Conservation (phyloP, 1,140 invertebrate genomes). For the Platyura marginata region DNA sequence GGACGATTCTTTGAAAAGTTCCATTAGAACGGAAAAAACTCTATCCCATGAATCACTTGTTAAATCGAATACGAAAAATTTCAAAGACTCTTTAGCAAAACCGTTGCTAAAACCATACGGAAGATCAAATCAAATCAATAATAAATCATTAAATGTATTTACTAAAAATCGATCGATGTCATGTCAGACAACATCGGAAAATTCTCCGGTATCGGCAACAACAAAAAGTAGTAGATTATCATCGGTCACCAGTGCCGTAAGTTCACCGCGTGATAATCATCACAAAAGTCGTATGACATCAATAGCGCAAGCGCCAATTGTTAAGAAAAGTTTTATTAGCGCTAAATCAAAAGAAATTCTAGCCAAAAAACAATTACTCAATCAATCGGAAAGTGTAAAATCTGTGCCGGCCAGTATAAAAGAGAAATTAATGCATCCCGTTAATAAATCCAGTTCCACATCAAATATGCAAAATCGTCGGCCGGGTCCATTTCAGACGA, state of each 20-base stretch:
- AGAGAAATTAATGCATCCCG: neutral
- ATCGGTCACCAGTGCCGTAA: slow-evolving; percentile 15
- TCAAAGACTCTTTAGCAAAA: neutral
- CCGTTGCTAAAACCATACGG: neutral
- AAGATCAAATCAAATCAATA: neutral
- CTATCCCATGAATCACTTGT: slow-evolving; percentile 20
- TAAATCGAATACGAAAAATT: no score
- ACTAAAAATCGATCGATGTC: slow-evolving; percentile 4
- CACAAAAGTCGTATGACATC: slow-evolving; percentile 15
- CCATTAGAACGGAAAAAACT: slow-evolving; percentile 23
- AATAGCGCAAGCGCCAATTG: slow-evolving; percentile 4
- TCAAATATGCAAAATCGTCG: neutral
- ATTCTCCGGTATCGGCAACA: slow-evolving; percentile 12
- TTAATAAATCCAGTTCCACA: slow-evolving; percentile 2
- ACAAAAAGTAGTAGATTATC: slow-evolving; percentile 19
- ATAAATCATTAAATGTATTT: neutral
- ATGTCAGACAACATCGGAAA: neutral
- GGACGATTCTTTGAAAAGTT: slow-evolving; percentile 27
- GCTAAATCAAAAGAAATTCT: slow-evolving; percentile 23
- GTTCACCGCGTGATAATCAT: slow-evolving; percentile 15
- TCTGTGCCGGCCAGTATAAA: slow-evolving; percentile 1
- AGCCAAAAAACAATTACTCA: slow-evolving; percentile 8
- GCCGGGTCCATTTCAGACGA: slow-evolving; percentile 1
- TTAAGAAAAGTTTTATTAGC: slow-evolving; percentile 17
- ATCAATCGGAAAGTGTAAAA: neutral